phyloP scores from a whole-genome alignment of 2,113 vertebrate genomes.

The Taxidea taxus region DNA sequence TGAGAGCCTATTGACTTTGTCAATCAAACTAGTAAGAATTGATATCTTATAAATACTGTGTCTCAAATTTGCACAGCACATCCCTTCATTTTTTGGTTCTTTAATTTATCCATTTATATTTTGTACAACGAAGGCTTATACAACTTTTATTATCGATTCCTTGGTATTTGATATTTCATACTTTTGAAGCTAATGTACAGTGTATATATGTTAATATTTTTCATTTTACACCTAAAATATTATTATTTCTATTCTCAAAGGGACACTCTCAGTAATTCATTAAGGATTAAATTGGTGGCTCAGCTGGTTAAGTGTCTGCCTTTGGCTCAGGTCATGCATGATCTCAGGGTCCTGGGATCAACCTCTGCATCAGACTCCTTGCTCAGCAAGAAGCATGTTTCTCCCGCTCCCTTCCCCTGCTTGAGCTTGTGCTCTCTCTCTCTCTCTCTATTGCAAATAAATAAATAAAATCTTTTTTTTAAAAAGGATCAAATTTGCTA shows the following conservation, averaged over 20 bases:
- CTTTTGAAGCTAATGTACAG: not conserved
- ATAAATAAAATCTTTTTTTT: too few relatives aligned
- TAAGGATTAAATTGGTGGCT: not conserved
- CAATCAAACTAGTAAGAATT: not conserved
- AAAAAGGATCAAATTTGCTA: not conserved
- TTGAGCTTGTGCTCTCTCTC: too few relatives aligned
- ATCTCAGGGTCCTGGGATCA: too few relatives aligned
- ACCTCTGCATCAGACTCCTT: too few relatives aligned
- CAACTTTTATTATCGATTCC: not conserved
- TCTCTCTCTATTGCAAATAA: too few relatives aligned
- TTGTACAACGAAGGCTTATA: not conserved
- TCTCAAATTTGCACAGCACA: not conserved
- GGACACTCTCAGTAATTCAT: not conserved
- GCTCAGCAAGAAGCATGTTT: too few relatives aligned
- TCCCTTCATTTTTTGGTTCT: not conserved
- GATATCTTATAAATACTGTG: not conserved
- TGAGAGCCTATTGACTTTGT: not conserved
- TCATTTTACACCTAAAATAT: not conserved
- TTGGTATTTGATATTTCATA: not conserved
- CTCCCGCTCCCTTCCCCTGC: too few relatives aligned
- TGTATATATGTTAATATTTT: not conserved
- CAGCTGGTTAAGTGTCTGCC: not conserved
- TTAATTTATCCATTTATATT: not conserved
- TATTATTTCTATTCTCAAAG: not conserved
- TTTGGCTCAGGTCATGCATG: not conserved